These are phyloP conservation scores for Sisor rabdophorus DNA, from an alignment of 2,113 vertebrate genomes.

Conservation along the genomic window DNA sequence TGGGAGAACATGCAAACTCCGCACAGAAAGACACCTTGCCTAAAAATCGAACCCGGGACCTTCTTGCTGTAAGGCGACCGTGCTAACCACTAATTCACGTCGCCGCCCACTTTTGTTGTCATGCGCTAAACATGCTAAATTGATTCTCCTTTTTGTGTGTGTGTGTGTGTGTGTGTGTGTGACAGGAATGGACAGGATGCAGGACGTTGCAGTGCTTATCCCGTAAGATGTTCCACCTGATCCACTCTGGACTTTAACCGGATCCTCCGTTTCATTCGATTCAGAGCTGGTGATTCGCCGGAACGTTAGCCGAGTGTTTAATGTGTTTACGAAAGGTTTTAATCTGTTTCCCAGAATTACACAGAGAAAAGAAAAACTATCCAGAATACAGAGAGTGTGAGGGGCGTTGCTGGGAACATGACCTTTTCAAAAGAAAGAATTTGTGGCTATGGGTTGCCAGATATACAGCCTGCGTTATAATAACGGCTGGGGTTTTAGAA, in stretches of 20 bases:
- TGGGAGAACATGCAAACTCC: too few relatives aligned
- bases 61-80: too few relatives aligned
- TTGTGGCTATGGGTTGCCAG: background rate
- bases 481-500: too few relatives aligned
- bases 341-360: background rate
- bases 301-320: background rate
- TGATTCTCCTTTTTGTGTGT: background rate
- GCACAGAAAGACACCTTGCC: too few relatives aligned
- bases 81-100: too few relatives aligned
- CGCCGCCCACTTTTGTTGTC: too few relatives aligned
- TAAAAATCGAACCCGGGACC: too few relatives aligned
- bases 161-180: too few relatives aligned
- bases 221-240: slow-evolving; percentile 49
- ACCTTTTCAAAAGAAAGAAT: background rate
- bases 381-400: background rate
- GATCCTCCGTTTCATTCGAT: background rate
- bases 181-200: slow-evolving; percentile 61
- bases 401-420: background rate
- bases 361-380: background rate
- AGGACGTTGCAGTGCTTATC: slow-evolving; percentile 63
- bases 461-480: background rate
- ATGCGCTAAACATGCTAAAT: background rate
- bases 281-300: background rate
- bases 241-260: background rate
- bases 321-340: too few relatives aligned